Base-by-base conservation (phyloP, 2,888 invertebrate species). In the Callyntrura guangdongensis region DNA sequence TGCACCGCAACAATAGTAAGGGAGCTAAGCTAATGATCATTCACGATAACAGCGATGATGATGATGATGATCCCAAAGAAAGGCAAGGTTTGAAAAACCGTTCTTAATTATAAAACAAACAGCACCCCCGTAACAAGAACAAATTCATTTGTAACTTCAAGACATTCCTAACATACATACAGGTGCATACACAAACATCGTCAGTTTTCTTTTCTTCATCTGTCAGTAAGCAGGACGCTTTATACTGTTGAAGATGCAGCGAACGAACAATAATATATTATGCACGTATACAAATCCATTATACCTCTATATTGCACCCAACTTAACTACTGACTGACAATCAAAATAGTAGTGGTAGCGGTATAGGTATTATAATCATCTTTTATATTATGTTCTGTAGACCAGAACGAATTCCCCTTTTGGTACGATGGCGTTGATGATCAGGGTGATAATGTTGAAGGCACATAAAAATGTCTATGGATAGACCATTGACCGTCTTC, bases 391-490 rank as follows among this genome's bases (percentile, higher is more conserved):
- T 69, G 69, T 56, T 36, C 87, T 45, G 67, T 53, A 81, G 81
- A 87, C 87, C 87, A 69, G 27, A 87, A 87, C 87, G 86, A 86
- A 86, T 86, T 67, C n/a, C 25, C 67, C n/a, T 49, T 79, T 6
- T 61, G 53, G 17, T 72, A 49, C 77, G 49, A 53, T 25, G 77
- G 5, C 14, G 45, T 53, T 25, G 22, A 77, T 77, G 77, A 53
- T 61, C 22, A 61, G n/a, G 8, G 22, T 53, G 53, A 77, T 74
- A 22, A 53, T 77, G 77, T 77, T 53, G 77, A 77, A 53, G 53
- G 53, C 25, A 56, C 77, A 77, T 77, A 77, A 77, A 77, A 77
- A 77, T 53, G 22, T 14, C 27, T 53, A 77, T 53, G 53, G 49
- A 77, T 14, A 77, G 77, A 77, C 49, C 77, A 77, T 56, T 77